These are phyloP conservation scores for Autographa gamma DNA, from an alignment of 2,888 invertebrate species.

Conservation along the genomic window DNA sequence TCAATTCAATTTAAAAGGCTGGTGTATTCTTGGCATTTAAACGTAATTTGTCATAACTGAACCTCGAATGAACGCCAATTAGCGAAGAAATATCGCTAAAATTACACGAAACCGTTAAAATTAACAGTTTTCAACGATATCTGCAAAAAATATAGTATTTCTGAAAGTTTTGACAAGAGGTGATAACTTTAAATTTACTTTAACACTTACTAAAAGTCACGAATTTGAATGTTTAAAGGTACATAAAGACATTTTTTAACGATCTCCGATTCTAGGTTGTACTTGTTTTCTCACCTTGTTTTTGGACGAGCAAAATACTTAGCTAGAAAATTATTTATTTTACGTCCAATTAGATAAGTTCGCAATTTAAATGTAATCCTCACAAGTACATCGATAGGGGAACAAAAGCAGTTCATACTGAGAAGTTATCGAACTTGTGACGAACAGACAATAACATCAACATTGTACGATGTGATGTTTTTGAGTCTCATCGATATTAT, in stretches of 20 bases:
- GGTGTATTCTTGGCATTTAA: conserved; percentile 2
- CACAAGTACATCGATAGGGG: background rate
- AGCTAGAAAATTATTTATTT: too few species aligned
- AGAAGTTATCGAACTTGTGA: background rate
- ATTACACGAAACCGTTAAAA: background rate
- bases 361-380: background rate
- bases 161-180: background rate
- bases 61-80: conserved; percentile 1
- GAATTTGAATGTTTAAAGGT: background rate
- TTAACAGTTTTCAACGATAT: background rate
- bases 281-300: too few species aligned
- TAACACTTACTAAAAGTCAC: background rate
- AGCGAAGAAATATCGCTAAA: background rate
- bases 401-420: background rate
- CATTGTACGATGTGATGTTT: conserved; percentile 1
- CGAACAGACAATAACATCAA: conserved; percentile 8
- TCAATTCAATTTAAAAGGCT: background rate
- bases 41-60: conserved; percentile 1
- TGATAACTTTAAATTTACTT: background rate
- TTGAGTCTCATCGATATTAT: conserved; percentile 6
- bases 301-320: too few species aligned
- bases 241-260: too few species aligned
- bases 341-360: background rate
- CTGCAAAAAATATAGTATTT: background rate
- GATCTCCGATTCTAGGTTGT: too few species aligned